These are phyloP conservation scores for Tragelaphus eurycerus DNA, from an alignment of 2,797 vertebrate genomes.

Conservation along the genomic window DNA sequence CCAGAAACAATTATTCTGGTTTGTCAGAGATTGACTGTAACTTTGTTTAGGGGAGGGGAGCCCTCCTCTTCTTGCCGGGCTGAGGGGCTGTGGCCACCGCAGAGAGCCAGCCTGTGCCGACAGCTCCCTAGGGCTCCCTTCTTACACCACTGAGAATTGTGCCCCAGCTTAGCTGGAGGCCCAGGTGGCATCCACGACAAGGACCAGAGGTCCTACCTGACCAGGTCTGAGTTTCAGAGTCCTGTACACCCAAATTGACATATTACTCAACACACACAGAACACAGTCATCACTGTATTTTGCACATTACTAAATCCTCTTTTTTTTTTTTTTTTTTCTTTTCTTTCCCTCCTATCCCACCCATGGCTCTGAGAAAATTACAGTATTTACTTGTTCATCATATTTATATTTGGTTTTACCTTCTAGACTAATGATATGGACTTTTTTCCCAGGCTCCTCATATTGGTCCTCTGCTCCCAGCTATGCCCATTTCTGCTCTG, in stretches of 20 bases:
- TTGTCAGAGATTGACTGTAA: neutral
- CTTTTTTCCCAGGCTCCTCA: neutral
- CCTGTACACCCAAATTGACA: fast-evolving
- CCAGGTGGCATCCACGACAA: fast-evolving
- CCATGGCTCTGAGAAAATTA: neutral
- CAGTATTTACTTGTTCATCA: neutral
- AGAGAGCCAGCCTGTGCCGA: neutral
- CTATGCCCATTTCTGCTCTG: neutral
- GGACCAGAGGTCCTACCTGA: neutral
- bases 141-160: neutral
- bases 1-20: neutral
- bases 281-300: fast-evolving
- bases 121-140: neutral
- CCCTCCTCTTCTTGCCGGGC: neutral
- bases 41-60: neutral
- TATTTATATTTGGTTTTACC: neutral
- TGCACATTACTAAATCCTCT: neutral
- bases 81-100: neutral
- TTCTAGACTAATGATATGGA: neutral
- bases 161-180: too few species aligned
- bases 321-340: neutral
- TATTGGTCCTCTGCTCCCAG: neutral
- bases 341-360: neutral
- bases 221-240: neutral
- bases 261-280: fast-evolving